phyloP scores from a whole-genome alignment of 2,888 invertebrate species.

The Lydus trimaculatus region DNA sequence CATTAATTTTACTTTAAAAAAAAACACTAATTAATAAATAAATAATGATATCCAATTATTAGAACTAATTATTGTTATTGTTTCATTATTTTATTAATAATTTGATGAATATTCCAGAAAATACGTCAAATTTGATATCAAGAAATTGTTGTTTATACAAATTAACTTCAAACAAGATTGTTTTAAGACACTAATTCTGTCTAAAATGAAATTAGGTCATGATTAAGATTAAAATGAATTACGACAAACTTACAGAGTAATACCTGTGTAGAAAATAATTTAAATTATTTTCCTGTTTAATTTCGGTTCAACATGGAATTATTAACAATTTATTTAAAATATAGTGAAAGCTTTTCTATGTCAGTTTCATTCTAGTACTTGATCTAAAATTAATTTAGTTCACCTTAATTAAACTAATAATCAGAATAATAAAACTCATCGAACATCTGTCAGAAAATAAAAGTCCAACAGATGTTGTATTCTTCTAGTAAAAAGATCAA shows the following conservation, averaged over 20 bases:
- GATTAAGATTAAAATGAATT: background rate
- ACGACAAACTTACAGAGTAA: background rate
- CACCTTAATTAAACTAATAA: background rate
- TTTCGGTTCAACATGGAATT: background rate
- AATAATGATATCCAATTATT: no score
- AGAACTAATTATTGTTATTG: no score
- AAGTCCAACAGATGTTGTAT: background rate
- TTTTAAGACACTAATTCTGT: background rate
- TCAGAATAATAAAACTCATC: background rate
- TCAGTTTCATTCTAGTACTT: background rate
- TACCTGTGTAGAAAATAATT: background rate
- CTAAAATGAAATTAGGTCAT: background rate
- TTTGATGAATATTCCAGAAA: no score
- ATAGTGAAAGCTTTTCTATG: background rate
- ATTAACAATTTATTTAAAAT: background rate
- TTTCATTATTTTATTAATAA: no score
- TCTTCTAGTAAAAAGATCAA: background rate
- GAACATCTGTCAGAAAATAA: background rate
- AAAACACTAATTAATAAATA: no score
- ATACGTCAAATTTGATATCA: no score
- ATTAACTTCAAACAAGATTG: background rate
- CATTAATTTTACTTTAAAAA: conserved; percentile 6
- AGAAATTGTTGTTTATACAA: background rate
- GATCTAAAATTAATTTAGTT: background rate
- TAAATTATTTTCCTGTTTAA: background rate